Conservation (phyloP, 1,140 invertebrate species). For the Halyomorpha halys region DNA sequence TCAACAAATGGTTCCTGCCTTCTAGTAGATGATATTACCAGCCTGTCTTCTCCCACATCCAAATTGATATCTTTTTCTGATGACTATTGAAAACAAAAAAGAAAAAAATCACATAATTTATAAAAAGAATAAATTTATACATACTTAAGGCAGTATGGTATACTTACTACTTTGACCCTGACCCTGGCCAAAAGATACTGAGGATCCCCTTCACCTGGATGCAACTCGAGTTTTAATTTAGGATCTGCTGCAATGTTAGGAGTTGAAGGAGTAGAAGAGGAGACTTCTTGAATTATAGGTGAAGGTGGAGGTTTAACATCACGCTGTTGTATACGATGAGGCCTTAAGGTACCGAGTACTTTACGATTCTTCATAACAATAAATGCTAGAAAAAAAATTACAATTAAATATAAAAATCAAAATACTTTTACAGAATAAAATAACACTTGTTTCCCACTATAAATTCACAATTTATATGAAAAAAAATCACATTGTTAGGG, state of each 20-base stretch:
- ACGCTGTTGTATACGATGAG: conserved; percentile 58
- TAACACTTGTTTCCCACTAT: no score
- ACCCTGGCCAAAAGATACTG: not conserved
- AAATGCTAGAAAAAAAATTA: conserved; percentile 38
- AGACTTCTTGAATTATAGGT: conserved; percentile 23
- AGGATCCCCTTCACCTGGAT: not conserved
- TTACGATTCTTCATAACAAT: conserved; percentile 48
- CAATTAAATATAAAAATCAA: no score
- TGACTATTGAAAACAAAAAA: conserved; percentile 40
- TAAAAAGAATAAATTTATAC: no score
- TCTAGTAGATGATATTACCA: conserved; percentile 36
- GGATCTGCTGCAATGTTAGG: not conserved
- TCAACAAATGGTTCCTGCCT: conserved; percentile 4
- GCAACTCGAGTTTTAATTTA: conserved; percentile 7
- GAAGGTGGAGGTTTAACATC: conserved; percentile 41
- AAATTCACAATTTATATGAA: no score
- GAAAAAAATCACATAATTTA: not conserved
- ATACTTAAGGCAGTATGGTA: no score
- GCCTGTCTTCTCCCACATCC: conserved; percentile 58
- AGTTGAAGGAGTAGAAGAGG: not conserved
- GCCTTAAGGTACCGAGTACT: conserved; percentile 57
- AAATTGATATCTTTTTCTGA: conserved; percentile 48
- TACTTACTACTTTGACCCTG: not conserved
- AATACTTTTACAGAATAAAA: no score
- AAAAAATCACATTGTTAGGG: no score